Base-by-base conservation (phyloP, 2,113 vertebrate species). In the Prunella fulvescens region DNA sequence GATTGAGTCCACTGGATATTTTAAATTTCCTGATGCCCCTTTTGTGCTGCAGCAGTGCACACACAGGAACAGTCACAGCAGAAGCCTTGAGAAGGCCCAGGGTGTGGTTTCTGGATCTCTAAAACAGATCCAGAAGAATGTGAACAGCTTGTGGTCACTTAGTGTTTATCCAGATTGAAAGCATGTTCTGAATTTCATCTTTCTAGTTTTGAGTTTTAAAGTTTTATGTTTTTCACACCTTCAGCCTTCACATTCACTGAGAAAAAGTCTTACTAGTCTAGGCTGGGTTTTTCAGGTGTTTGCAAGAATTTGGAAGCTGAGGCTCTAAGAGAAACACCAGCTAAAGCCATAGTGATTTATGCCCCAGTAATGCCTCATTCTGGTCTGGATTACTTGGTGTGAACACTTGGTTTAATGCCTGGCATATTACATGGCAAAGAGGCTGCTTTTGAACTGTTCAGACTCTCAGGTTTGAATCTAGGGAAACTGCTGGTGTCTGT, bases 121-220 rank as follows among this genome's bases (percentile, higher is more conserved):
- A 10, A 86, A 94, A 33, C 28, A 57, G 65, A 71, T 81, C 29
- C 54, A 94, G 64, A 80, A 54, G 5, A 26, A 25, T 61, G 22
- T 67, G 71, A 92, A 88, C 62, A 69, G 72, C 47, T 91, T 86
- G 80, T 3, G 9, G 64, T 47, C 3, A 1, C 53, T 71, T 48
- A 60, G 23, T 58, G 35, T 81, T 92, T 90, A 74, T 71, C 26
- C 85, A 90, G 56, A 67, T 80, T 69, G 31, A 37, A 89, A 85
- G 33, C 81, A 16, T 39, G 88, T 73, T 88, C 58, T 92, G n/a
- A 20, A 71, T 79, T 80, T 77, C 37, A 33, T 50, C 37, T 86
- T 73, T 62, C 33, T 66, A 54, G 22, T 71, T 78, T 64, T 81
- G 53, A 86, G 53, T 44, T 88, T 70, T 86, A 20, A 66, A 70